phyloP scores from a whole-genome alignment of 1,140 invertebrate species.

The Drosophila ohnishii region DNA sequence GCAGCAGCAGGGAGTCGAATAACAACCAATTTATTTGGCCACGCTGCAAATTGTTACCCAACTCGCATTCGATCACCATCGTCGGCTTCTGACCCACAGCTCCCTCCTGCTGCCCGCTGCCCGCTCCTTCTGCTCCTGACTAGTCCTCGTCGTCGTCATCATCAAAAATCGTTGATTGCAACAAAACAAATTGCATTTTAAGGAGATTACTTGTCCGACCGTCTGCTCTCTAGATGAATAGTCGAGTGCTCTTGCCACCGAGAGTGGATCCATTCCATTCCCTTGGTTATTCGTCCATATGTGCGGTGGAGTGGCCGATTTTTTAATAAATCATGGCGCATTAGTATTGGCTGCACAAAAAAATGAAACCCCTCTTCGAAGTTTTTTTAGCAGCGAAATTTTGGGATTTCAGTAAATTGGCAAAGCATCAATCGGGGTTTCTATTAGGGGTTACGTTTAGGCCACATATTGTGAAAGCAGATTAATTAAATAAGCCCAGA shows the following conservation, averaged over 20 bases:
- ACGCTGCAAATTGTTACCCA: slow-evolving; percentile 78
- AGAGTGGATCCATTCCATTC: slow-evolving; percentile 27
- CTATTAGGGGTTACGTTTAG: neutral
- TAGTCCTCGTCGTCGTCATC: slow-evolving; percentile 53
- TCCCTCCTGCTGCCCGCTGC: slow-evolving; percentile 8
- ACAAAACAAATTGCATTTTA: slow-evolving; percentile 82
- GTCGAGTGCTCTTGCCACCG: slow-evolving; percentile 35
- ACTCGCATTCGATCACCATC: slow-evolving; percentile 73
- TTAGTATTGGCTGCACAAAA: slow-evolving; percentile 56
- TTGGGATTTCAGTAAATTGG: slow-evolving; percentile 27
- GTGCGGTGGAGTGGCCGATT: slow-evolving; percentile 25
- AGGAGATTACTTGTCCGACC: slow-evolving; percentile 69
- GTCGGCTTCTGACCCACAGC: slow-evolving; percentile 21
- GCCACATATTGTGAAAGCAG: slow-evolving; percentile 21
- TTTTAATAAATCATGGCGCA: slow-evolving; percentile 75
- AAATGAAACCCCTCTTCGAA: slow-evolving; percentile 38
- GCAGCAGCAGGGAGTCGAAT: slow-evolving; percentile 46
- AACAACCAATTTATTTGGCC: slow-evolving; percentile 81
- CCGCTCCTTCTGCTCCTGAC: slow-evolving; percentile 12
- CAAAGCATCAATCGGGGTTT: slow-evolving; percentile 30
- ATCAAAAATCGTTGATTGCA: slow-evolving; percentile 81
- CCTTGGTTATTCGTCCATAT: slow-evolving; percentile 8
- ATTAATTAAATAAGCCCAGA: slow-evolving; percentile 3
- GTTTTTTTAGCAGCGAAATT: slow-evolving; percentile 7
- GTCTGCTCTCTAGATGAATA: slow-evolving; percentile 63